A percentile compares a stretch with the other conserved stretches of the same genome.
phyloP scores from a whole-genome alignment of 2,797 vertebrate genomes.

The Epinephelus awoara region DNA sequence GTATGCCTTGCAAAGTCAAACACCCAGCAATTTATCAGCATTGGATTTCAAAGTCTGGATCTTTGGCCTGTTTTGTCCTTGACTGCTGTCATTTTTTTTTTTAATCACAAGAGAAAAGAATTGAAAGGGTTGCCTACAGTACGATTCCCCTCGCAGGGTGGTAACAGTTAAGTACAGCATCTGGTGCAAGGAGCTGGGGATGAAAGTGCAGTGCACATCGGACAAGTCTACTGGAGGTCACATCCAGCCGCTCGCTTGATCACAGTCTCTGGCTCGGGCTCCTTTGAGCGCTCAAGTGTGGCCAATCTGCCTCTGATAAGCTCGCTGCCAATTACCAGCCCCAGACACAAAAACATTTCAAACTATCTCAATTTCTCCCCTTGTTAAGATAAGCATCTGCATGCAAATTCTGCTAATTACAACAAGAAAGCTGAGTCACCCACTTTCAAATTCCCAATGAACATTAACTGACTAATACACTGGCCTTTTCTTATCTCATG shows the following conservation, averaged over 20 bases:
- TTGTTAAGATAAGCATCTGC: constrained; percentile 76
- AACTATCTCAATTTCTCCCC: constrained; percentile 63
- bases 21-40: constrained; percentile 80
- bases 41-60: constrained; percentile 79
- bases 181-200: constrained; percentile 27
- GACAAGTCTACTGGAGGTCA: constrained; percentile 49
- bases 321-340: constrained; percentile 68
- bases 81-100: constrained; percentile 54
- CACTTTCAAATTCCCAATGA: constrained; percentile 39
- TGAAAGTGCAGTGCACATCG: constrained; percentile 27
- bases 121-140: constrained; percentile 3
- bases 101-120: constrained; percentile 5
- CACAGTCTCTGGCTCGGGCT: constrained; percentile 37
- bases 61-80: constrained; percentile 68
- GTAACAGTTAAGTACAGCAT: constrained; percentile 10
- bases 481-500: constrained; percentile 27
- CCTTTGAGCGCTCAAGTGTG: constrained; percentile 67
- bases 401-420: constrained; percentile 69
- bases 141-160: constrained; percentile 9
- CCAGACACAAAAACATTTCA: constrained; percentile 71
- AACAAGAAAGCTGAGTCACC: constrained; percentile 50
- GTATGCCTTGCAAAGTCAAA: constrained; percentile 79
- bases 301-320: constrained; percentile 69
- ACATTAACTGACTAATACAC: constrained; percentile 44
- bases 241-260: constrained; percentile 41